Conservation (phyloP, 2,888 invertebrate genomes). For the Patella depressa region DNA sequence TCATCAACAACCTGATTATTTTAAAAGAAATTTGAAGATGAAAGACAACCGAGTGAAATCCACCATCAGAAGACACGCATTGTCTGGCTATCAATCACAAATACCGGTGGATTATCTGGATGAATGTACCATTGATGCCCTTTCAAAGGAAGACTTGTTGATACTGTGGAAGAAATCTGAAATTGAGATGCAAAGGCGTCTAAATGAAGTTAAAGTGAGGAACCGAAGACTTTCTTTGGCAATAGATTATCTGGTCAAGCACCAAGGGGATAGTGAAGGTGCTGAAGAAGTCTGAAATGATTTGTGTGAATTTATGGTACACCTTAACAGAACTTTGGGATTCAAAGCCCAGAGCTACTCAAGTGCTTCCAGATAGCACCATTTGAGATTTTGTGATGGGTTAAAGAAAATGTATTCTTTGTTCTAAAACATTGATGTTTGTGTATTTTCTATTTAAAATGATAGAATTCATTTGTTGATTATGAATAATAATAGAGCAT, state of each 20-base stretch:
- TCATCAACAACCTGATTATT: slow-evolving; percentile 37
- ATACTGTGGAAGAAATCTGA: slow-evolving; percentile 84
- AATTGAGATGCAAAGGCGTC: slow-evolving; percentile 80
- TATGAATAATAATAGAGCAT: too few species aligned
- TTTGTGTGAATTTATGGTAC: background rate
- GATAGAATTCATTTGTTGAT: too few species aligned
- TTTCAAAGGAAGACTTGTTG: slow-evolving; percentile 84
- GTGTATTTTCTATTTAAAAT: too few species aligned
- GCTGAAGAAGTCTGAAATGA: slow-evolving; percentile 29
- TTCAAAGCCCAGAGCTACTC: too few species aligned
- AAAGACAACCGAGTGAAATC: slow-evolving; percentile 61
- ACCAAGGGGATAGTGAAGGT: slow-evolving; percentile 19
- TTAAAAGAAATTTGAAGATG: slow-evolving; percentile 37
- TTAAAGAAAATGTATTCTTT: too few species aligned
- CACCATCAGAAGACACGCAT: slow-evolving; percentile 53
- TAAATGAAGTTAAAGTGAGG: slow-evolving; percentile 80
- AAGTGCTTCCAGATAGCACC: too few species aligned
- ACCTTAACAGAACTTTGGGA: too few species aligned
- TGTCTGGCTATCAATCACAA: slow-evolving; percentile 48
- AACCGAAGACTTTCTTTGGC: slow-evolving; percentile 63
- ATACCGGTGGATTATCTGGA: slow-evolving; percentile 46
- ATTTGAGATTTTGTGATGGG: too few species aligned
- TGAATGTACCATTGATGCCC: slow-evolving; percentile 68
- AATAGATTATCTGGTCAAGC: slow-evolving; percentile 38
- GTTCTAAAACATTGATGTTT: too few species aligned